Base-by-base conservation (phyloP, 2,888 invertebrate species). In the Folsomia candida region DNA sequence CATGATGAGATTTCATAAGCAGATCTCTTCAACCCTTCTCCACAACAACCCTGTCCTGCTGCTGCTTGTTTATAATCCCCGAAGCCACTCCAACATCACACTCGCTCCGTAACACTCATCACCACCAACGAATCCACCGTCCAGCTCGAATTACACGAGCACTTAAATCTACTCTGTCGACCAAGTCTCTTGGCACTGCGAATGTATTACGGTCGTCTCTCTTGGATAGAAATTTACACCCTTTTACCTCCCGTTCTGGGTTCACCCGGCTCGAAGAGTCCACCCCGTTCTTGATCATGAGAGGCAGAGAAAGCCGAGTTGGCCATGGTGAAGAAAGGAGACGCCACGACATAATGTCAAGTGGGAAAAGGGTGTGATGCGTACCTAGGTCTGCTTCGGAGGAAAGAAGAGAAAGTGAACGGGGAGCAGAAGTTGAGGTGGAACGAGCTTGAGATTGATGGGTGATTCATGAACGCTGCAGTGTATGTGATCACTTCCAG, bases 241-340 rank as follows among this genome's bases (percentile, higher is more conserved):
- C 54, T 65, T 54, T 54, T 54, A 64, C 65, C 65, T 65, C 65
- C 65, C 65, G 54, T 2, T 37, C 64, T 51, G 47, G 64, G 64
- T 20, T 18, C 25, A 29, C 4, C 37, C 37, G 47, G 24, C 24
- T 20, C 51, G 4, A 27, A 24, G 27, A 65, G 65, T 65, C 65
- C 65, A 54, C 65, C 65, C 65, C 51, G 26, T 65, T 54, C 65
- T 37, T n/a, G n/a, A n/a, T n/a, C n/a, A n/a, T n/a, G n/a, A n/a
- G n/a, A n/a, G n/a, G n/a, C 20, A 29, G 6, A 24, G 6, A 20
- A 6, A 59, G 18, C 24, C 3, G 4, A n/a, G n/a, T n/a, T n/a
- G n/a, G n/a, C n/a, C n/a, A n/a, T n/a, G n/a, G n/a, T n/a, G n/a
- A n/a, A n/a, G n/a, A n/a, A n/a, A n/a, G n/a, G n/a, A n/a, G n/a